phyloP scores from a whole-genome alignment of 2,888 invertebrate species.

The Heliconius cydno region DNA sequence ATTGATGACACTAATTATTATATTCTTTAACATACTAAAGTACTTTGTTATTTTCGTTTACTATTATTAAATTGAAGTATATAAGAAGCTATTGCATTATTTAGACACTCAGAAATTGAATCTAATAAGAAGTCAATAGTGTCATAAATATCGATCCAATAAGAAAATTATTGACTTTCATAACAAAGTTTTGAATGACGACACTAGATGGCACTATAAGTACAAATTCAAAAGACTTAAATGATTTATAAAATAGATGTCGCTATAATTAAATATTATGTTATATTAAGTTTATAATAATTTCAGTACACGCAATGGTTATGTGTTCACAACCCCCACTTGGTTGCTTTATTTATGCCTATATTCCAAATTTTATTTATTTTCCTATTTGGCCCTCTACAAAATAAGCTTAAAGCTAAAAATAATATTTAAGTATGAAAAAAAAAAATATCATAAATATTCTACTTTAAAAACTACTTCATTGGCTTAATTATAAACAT shows the following conservation, averaged over 20 bases:
- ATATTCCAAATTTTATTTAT: too few relatives aligned
- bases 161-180: conserved; percentile 48
- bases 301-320: too few relatives aligned
- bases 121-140: not conserved
- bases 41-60: not conserved
- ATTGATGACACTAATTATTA: not conserved
- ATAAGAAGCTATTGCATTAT: not conserved
- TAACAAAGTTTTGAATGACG: conserved; percentile 42
- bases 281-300: too few relatives aligned
- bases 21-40: not conserved
- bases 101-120: not conserved
- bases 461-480: not conserved
- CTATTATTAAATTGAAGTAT: too few relatives aligned
- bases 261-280: conserved; percentile 17
- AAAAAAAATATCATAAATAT: not conserved
- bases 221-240: not conserved
- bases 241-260: conserved; percentile 40
- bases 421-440: too few relatives aligned
- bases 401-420: too few relatives aligned
- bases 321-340: too few relatives aligned
- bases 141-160: conserved; percentile 25
- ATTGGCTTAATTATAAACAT: not conserved
- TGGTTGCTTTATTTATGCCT: too few relatives aligned
- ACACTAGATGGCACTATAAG: conserved; percentile 50
- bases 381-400: too few relatives aligned